Percentiles rank a stretch among this genome's conserved stretches.
Evolutionary conservation across 1,140 invertebrate genomes (phyloP).

Genomic region (Drosophila rufa): DNA sequence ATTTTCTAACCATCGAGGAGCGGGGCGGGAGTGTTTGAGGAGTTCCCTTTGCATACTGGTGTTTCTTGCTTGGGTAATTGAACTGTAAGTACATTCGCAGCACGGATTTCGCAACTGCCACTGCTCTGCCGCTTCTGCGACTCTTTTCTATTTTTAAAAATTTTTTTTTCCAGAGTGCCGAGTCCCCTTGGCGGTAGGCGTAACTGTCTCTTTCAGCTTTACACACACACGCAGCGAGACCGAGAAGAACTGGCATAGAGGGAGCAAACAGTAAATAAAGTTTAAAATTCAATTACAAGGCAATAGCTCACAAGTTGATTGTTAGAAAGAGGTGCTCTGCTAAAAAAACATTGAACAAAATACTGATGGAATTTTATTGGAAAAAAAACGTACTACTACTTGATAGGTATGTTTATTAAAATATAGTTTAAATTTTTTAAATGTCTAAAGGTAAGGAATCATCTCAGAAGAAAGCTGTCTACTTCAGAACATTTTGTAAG

Average conservation of each 20-base stretch:
- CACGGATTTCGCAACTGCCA: slow-evolving; percentile 5
- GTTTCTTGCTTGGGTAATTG: slow-evolving; percentile 65
- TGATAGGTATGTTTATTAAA: no score
- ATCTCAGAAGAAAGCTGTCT: no score
- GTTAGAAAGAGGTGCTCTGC: slow-evolving; percentile 28
- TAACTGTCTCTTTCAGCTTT: slow-evolving; percentile 21
- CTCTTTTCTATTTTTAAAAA: slow-evolving; percentile 22
- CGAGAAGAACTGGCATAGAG: neutral
- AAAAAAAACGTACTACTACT: no score
- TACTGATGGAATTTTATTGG: neutral
- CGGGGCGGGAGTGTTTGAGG: neutral
- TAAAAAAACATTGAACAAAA: neutral
- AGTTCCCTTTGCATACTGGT: slow-evolving; percentile 30
- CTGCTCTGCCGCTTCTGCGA: neutral
- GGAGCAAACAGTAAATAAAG: slow-evolving; percentile 77
- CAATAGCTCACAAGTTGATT: slow-evolving; percentile 76
- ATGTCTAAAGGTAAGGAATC: no score
- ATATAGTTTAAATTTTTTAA: no score
- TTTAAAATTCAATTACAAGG: slow-evolving; percentile 82
- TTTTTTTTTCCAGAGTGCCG: neutral
- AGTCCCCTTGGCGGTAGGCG: slow-evolving; percentile 28
- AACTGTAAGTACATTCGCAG: slow-evolving; percentile 73
- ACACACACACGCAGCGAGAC: neutral
- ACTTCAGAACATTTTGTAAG: no score
- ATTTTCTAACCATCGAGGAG: slow-evolving; percentile 43